These are phyloP conservation scores for Buathra laborator DNA, from an alignment of 2,888 invertebrate genomes.

Conservation along the genomic window DNA sequence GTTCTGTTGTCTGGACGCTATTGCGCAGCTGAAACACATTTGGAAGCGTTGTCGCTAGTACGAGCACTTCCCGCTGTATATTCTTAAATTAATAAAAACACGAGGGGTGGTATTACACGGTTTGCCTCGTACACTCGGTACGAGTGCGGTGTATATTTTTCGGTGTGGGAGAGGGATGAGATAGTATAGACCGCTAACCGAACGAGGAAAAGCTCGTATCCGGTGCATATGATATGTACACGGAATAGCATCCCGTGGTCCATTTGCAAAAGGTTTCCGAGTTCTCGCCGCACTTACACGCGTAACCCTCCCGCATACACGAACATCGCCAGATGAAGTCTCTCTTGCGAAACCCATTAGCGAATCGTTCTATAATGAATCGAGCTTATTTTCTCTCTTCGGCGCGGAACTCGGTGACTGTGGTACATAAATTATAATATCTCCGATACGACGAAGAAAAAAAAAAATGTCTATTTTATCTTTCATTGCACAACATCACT, in stretches of 20 bases:
- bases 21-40: not conserved
- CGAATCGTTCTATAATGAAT: conserved; percentile 67
- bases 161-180: not conserved
- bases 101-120: conserved; percentile 6
- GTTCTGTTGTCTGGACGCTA: not conserved
- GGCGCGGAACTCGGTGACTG: conserved; percentile 44
- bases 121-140: conserved; percentile 20
- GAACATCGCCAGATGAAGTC: not conserved
- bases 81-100: conserved; percentile 60
- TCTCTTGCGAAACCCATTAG: conserved; percentile 53
- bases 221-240: conserved; percentile 53
- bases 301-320: conserved; percentile 1
- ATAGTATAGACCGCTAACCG: conserved; percentile 42
- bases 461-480: not conserved
- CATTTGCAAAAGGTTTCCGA: conserved; percentile 50
- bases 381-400: conserved; percentile 60
- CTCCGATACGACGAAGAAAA: conserved; percentile 9
- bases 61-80: not conserved
- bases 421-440: conserved; percentile 56
- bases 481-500: not conserved
- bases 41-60: not conserved
- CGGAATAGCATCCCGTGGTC: conserved; percentile 35
- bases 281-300: conserved; percentile 12
- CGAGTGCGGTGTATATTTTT: conserved; percentile 43
- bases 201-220: conserved; percentile 58